A percentile compares a stretch with the other conserved stretches of the same genome.
These are phyloP conservation scores for Osmoderma eremita DNA, from an alignment of 2,888 invertebrate species.

Conservation along the genomic window DNA sequence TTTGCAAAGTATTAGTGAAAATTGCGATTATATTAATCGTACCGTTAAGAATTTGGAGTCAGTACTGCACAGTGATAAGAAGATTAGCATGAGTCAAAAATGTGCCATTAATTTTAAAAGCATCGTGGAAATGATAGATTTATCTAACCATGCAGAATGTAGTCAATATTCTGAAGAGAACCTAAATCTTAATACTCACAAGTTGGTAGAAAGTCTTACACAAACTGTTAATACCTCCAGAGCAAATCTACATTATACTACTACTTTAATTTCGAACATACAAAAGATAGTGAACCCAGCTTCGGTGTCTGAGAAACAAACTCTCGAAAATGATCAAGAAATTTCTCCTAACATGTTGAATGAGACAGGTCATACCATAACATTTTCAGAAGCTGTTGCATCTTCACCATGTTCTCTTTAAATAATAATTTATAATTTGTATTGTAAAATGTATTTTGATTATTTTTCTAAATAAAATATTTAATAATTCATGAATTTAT, in stretches of 20 bases:
- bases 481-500: constrained; percentile 19
- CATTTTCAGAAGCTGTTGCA: constrained; percentile 22
- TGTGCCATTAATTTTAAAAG: constrained; percentile 33
- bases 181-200: constrained; percentile 11
- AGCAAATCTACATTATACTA: not conserved
- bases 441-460: not conserved
- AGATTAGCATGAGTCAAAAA: constrained; percentile 36
- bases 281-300: constrained; percentile 1
- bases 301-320: not conserved
- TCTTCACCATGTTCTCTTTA: constrained; percentile 26
- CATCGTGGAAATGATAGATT: constrained; percentile 7
- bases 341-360: not conserved
- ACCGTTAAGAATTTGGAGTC: not conserved
- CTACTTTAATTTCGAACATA: constrained; percentile 8
- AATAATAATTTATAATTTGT: not conserved
- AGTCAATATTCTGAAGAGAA: not conserved
- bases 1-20: not conserved
- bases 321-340: not conserved
- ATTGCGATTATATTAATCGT: constrained; percentile 17
- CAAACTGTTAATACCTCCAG: not conserved
- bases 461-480: constrained; percentile 5
- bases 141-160: not conserved
- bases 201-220: not conserved
- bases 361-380: not conserved
- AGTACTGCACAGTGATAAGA: constrained; percentile 16